These are phyloP conservation scores for Callaeas wilsoni DNA, from an alignment of 2,113 vertebrate genomes.

Conservation along the genomic window DNA sequence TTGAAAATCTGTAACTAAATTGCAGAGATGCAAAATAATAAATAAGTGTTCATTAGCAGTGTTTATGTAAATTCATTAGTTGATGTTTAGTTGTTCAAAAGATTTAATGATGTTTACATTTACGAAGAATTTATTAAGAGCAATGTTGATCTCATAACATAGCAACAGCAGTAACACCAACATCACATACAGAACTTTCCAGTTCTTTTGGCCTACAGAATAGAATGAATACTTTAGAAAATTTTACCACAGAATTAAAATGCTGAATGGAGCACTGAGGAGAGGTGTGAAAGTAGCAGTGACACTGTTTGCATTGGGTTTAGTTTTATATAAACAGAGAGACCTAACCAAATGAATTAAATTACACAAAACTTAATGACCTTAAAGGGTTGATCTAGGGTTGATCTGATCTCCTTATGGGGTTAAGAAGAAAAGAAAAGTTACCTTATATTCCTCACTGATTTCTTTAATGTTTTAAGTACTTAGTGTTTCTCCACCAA, in stretches of 20 bases:
- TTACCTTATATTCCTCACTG: neutral
- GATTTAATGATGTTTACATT: conserved; percentile 59
- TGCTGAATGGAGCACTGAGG: neutral
- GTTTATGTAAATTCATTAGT: conserved; percentile 69
- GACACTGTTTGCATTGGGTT: neutral
- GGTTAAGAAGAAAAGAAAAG: neutral
- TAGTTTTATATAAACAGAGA: neutral
- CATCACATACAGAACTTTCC: conserved; percentile 6
- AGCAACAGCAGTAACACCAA: conserved; percentile 27
- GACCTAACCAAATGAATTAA: neutral
- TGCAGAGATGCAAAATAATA: conserved; percentile 73
- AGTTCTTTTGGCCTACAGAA: neutral
- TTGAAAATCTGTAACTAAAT: conserved; percentile 73
- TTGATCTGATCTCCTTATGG: neutral
- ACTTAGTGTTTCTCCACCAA: neutral
- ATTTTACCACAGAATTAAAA: neutral
- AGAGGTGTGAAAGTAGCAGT: neutral
- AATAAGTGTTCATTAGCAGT: conserved; percentile 65
- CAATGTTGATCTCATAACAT: conserved; percentile 2
- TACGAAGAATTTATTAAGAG: neutral
- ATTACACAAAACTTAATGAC: neutral
- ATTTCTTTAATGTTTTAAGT: neutral
- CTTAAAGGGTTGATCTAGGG: neutral
- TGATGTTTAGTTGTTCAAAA: conserved; percentile 51
- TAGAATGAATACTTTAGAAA: neutral